Percentiles rank a stretch among this genome's conserved stretches.
phyloP scores from a whole-genome alignment of 2,888 invertebrate genomes.

The Protonemura montana region DNA sequence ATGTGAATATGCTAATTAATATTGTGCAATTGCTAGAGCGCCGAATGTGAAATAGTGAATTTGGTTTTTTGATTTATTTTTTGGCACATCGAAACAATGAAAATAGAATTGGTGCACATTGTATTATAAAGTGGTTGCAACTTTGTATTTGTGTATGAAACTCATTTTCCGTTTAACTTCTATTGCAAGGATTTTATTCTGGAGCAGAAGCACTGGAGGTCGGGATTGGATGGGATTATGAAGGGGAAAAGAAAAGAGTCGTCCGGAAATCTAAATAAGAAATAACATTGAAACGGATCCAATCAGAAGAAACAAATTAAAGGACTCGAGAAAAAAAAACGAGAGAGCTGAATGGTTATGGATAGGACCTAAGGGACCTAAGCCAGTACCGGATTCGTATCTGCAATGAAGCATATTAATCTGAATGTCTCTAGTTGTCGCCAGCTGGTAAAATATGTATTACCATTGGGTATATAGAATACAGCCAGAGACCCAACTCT shows the following conservation, averaged over 20 bases:
- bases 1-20: background rate
- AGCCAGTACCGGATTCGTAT: too few relatives aligned
- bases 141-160: background rate
- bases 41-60: background rate
- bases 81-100: background rate
- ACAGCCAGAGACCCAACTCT: too few relatives aligned
- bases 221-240: background rate
- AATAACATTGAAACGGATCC: background rate
- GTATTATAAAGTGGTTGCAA: background rate
- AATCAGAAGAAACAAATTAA: background rate
- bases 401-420: too few relatives aligned
- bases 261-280: background rate
- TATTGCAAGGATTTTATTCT: too few relatives aligned
- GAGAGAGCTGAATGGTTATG: background rate
- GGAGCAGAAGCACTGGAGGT: background rate
- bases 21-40: background rate
- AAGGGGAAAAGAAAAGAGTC: background rate
- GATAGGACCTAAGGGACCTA: too few relatives aligned
- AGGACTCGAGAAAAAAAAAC: background rate
- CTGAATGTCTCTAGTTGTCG: too few relatives aligned
- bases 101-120: background rate
- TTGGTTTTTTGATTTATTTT: background rate
- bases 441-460: too few relatives aligned
- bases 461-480: too few relatives aligned
- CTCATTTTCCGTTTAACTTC: background rate